Base-by-base conservation (phyloP, 2,797 vertebrate genomes). In the Danionella dracula region DNA sequence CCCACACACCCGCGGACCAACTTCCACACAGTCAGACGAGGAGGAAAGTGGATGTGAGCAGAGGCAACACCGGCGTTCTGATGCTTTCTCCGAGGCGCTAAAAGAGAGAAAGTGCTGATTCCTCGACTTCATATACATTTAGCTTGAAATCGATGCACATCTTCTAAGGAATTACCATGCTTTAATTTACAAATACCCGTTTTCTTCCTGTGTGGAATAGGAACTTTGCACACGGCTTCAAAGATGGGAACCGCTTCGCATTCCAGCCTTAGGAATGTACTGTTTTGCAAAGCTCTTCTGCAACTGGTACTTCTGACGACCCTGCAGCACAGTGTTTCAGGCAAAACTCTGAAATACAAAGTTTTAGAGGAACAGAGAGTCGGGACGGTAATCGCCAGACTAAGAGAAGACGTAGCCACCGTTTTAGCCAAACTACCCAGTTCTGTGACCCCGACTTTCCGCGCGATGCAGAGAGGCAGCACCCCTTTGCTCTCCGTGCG, bases 321-420 rank as follows among this genome's bases (percentile, higher is more conserved):
- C 66, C 67, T 87, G 42, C 35, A 78, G 70, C 81, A 76, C 44
- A 58, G 59, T 29, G 85, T 68, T 19, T 66, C 80, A 57, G 87
- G 89, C 53, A 96, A 91, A 84, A 96, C 93, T 79, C 72, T 98
- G 69, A 95, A 92, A 82, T 99, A 98, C 75, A 90, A 93, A 87
- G 94, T 99, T 83, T 94, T 94, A 19, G 96, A 99, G 86, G 96
- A 99, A 82, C 95, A 98, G 84, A 88, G 87, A 80, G 90, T 95
- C 17, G 96, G 95, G 8, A 94, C 90, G 0, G 94, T 98, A 2
- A 90, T 99, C 37, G 93, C 93, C 0, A 85, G 93, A 35, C 83
- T 99, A 0, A 88, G 89, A 2, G 95, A 98, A 73, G 96, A 98
- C 51, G 94, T 95, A 8, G 88, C 92, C 4, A 91, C 90, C 45